Conservation (phyloP, 2,113 vertebrate species). For the Chrysochloris asiatica region DNA sequence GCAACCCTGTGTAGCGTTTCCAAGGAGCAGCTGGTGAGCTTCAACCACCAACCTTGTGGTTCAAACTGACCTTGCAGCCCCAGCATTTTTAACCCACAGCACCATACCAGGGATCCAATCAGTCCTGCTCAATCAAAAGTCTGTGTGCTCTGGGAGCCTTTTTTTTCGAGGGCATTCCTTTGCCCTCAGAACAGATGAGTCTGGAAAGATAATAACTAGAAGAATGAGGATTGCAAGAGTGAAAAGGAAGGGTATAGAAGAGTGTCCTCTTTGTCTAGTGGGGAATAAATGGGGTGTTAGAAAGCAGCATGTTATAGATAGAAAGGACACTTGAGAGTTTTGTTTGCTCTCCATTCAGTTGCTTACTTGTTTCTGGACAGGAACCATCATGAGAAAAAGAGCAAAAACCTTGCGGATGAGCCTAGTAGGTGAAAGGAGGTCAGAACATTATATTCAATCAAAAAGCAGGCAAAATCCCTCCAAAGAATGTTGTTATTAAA, state of each 20-base stretch:
- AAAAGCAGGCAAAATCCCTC: not conserved
- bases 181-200: not conserved
- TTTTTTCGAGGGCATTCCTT: too few species aligned
- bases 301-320: not conserved
- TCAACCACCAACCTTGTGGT: too few species aligned
- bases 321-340: not conserved
- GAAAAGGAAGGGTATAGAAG: not conserved
- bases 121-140: not conserved
- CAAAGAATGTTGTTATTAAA: not conserved
- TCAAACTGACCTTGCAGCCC: too few species aligned
- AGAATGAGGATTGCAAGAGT: not conserved
- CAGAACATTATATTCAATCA: not conserved
- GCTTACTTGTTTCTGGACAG: not conserved
- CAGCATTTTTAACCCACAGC: too few species aligned
- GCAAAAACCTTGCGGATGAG: not conserved
- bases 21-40: too few species aligned
- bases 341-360: not conserved
- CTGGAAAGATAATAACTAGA: not conserved
- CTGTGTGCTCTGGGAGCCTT: not conserved
- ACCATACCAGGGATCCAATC: too few species aligned
- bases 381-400: not conserved
- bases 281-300: not conserved
- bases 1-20: too few species aligned
- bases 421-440: not conserved
- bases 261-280: not conserved